Evolutionary conservation across 2,797 vertebrate genomes (phyloP).

Genomic region (Pipistrellus kuhlii): DNA sequence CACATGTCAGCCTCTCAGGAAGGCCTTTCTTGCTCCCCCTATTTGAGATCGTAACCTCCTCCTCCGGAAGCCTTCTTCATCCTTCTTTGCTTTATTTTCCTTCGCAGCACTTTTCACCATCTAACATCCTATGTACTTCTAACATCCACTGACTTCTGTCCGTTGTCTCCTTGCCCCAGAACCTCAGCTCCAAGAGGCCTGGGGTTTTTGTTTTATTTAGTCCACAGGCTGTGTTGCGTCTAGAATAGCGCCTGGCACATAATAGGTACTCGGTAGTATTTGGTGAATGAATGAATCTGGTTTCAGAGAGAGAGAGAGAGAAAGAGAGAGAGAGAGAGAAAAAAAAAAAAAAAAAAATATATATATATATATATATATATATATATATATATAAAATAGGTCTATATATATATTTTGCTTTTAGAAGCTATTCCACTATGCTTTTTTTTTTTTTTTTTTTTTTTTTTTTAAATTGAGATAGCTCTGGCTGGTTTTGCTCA

Average conservation of each 20-base stretch:
- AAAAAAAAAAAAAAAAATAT: too few relatives aligned
- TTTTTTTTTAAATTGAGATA: neutral
- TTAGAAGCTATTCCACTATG: neutral
- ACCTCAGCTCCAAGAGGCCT: neutral
- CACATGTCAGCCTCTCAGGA: neutral
- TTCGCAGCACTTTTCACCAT: neutral
- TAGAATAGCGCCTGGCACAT: neutral
- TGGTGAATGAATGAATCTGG: neutral
- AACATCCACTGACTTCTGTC: neutral
- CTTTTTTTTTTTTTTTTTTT: neutral
- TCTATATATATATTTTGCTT: neutral
- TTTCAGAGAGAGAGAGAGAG: too few relatives aligned
- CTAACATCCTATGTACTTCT: neutral
- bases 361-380: neutral
- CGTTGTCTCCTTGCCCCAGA: neutral
- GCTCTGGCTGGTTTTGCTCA: neutral
- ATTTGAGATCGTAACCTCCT: neutral
- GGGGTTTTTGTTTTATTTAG: neutral
- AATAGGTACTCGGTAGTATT: neutral
- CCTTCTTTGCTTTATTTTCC: neutral
- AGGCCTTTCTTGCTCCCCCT: neutral
- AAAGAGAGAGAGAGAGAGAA: too few relatives aligned
- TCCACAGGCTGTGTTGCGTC: neutral
- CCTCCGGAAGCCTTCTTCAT: accelerated
- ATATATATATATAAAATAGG: neutral